Evolutionary conservation across 2,113 vertebrate genomes (phyloP), one percentile per base, ranked within the genome.

Genomic region (Paralichthys olivaceus): DNA sequence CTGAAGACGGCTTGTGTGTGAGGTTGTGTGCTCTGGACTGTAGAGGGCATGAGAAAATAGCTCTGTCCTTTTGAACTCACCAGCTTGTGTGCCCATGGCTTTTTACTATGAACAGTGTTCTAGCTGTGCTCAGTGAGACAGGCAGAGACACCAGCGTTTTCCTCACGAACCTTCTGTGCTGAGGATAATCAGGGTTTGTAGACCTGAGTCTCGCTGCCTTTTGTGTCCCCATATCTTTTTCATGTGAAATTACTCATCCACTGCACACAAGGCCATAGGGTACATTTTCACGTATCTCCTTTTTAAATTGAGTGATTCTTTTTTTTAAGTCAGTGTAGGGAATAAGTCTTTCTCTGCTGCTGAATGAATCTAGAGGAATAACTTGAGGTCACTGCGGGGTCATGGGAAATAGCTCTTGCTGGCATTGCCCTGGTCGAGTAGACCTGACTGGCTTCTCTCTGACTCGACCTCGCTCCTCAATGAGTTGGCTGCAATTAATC

Each of bases 321-420:
- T 79, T 73, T 77, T 81, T 75, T 64, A 1, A 60, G 61, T 73
- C 66, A 2, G 13, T 56, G 15, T 12, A 34, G 68, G 20, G 28
- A 15, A 55, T 28, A 19, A 32, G 55, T 58, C 47, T 49, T 68
- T 77, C 37, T 57, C 29, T 54, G 57, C 65, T 54, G 49, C 54
- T 80, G 62, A 77, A 66, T 69, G 34, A 82, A 65, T 54, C 13
- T 57, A 49, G 73, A 68, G 25, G 37, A 68, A 78, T 69, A 54
- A 59, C 68, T 69, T 34, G 57, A 84, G 72, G 84, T 83, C 76
- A 66, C 8, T 15, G 17, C 67, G 47, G 40, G 77, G 56, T 88
- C 73, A 82, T 85, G 85, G 70, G 83, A 91, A 86, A 83, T 64
- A 1, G 68, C 77, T 72, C 72, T 23, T 61, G 49, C 45, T 59